Conservation (phyloP, 2,797 vertebrate genomes). For the Melopsittacus undulatus region DNA sequence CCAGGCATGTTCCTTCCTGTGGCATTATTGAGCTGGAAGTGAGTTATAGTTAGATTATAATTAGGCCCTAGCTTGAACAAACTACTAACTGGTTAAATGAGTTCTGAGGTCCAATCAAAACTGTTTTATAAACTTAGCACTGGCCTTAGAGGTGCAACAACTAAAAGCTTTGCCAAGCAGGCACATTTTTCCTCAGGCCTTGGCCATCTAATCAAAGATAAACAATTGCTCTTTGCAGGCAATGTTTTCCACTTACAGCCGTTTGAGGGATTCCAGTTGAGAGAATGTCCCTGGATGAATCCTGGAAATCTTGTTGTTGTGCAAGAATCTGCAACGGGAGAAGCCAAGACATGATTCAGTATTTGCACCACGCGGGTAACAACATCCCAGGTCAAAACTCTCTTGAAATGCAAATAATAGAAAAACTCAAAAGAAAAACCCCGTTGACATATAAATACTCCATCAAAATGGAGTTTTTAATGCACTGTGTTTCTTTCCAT, state of each 20-base stretch:
- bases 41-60: neutral
- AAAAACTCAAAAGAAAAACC: neutral
- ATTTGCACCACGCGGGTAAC: neutral
- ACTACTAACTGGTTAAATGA: slow-evolving; percentile 17
- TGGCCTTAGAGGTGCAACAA: slow-evolving; percentile 1
- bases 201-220: slow-evolving; percentile 5
- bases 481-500: neutral
- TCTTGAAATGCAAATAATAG: neutral
- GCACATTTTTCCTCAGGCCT: slow-evolving; percentile 23
- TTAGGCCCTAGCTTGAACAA: neutral
- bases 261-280: slow-evolving; percentile 70
- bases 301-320: slow-evolving; percentile 75
- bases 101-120: neutral
- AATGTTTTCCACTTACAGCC: slow-evolving; percentile 69
- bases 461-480: neutral
- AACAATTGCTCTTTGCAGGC: slow-evolving; percentile 23
- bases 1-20: neutral
- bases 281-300: slow-evolving; percentile 74
- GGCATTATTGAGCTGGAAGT: neutral
- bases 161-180: slow-evolving; percentile 17
- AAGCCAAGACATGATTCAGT: slow-evolving; percentile 17
- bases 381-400: neutral
- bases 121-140: slow-evolving; percentile 22
- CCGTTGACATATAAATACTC: neutral
- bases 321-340: slow-evolving; percentile 66